Conservation (phyloP, 2,888 invertebrate species). For the Ceratothoa steindachneri region DNA sequence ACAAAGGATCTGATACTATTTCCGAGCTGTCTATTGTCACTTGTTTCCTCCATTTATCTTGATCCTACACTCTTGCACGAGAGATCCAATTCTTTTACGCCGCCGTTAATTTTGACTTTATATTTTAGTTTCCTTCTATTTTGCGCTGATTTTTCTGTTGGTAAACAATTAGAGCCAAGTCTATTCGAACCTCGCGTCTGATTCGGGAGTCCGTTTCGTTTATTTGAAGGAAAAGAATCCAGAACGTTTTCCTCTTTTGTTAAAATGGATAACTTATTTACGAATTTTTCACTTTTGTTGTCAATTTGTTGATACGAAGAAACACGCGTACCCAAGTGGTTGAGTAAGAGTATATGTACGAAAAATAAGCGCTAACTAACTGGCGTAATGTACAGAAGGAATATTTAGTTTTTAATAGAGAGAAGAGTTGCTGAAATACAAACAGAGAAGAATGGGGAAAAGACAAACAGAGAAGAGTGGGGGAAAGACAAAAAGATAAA, state of each 20-base stretch:
- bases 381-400: too few species aligned
- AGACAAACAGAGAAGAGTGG: too few species aligned
- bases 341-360: too few species aligned
- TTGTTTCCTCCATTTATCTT: constrained; percentile 46
- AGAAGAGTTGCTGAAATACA: too few species aligned
- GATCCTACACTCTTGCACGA: constrained; percentile 45
- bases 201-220: background rate
- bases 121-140: background rate
- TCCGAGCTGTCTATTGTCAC: constrained; percentile 47
- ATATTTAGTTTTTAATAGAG: too few species aligned
- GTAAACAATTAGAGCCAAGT: constrained; percentile 1
- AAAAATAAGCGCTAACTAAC: too few species aligned
- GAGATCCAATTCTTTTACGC: constrained; percentile 44
- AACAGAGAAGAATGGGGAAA: too few species aligned
- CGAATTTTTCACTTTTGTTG: too few species aligned
- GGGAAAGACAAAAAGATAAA: too few species aligned
- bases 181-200: background rate
- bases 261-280: background rate
- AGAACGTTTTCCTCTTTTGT: background rate
- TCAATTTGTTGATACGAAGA: too few species aligned
- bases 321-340: too few species aligned
- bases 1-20: constrained; percentile 42
- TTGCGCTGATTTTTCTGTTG: background rate
- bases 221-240: background rate
- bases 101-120: constrained; percentile 33